Evolutionary conservation across 2,888 invertebrate genomes (phyloP).

Genomic region (Brachylomia viminalis): DNA sequence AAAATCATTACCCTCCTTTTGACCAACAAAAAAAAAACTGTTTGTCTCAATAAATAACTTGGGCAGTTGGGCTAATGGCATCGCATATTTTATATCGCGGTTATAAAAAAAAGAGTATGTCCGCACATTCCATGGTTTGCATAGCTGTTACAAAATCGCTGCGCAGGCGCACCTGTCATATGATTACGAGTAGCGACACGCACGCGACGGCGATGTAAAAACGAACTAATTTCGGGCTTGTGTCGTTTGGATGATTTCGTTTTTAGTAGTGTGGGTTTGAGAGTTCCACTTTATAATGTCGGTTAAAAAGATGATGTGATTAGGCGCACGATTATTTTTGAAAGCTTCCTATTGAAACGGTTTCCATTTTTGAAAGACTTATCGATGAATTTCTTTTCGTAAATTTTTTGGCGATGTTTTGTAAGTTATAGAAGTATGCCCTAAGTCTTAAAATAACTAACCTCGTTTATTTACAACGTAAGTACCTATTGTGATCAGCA

Average conservation of each 20-base stretch:
- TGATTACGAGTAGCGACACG: slow-evolving; percentile 64
- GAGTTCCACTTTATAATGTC: slow-evolving; percentile 34
- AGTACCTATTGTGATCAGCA: slow-evolving; percentile 17
- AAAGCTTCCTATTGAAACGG: not conserved
- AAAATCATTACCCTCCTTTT: slow-evolving; percentile 60
- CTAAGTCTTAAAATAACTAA: slow-evolving; percentile 24
- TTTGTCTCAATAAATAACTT: slow-evolving; percentile 42
- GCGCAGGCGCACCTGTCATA: slow-evolving; percentile 60
- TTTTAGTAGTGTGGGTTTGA: slow-evolving; percentile 40
- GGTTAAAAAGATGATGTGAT: slow-evolving; percentile 32
- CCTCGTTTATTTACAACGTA: slow-evolving; percentile 19
- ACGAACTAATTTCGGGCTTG: slow-evolving; percentile 55
- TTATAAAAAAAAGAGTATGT: slow-evolving; percentile 58
- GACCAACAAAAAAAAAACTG: slow-evolving; percentile 30
- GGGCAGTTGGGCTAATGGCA: slow-evolving; percentile 51
- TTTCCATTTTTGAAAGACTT: not conserved
- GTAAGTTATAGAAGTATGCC: not conserved
- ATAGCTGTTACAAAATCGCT: slow-evolving; percentile 64
- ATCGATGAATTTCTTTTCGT: not conserved
- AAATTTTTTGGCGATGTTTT: not conserved
- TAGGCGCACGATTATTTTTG: slow-evolving; percentile 13
- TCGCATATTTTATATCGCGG: slow-evolving; percentile 53
- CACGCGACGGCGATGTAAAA: slow-evolving; percentile 59
- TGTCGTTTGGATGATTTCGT: slow-evolving; percentile 48
- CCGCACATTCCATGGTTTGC: slow-evolving; percentile 66